Conservation (phyloP, 2,113 vertebrate species). For the Cavia aperea region DNA sequence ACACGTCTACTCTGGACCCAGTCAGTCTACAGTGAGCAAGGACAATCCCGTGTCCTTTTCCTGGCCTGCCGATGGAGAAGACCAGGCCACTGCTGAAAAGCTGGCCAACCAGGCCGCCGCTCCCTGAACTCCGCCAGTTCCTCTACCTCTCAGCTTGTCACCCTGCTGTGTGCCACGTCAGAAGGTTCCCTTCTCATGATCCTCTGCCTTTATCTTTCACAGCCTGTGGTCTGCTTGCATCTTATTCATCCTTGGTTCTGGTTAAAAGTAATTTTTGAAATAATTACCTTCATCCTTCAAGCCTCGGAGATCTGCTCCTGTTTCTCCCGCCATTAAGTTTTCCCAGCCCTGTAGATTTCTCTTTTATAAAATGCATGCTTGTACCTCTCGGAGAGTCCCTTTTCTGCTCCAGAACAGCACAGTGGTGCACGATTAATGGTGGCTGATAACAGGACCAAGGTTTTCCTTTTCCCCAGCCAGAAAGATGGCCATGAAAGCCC, state of each 20-base stretch:
- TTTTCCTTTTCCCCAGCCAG: background rate
- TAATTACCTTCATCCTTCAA: slow-evolving; percentile 19
- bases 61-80: background rate
- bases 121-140: background rate
- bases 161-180: slow-evolving; percentile 14
- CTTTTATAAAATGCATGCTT: background rate
- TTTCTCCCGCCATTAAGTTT: background rate
- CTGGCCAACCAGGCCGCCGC: background rate
- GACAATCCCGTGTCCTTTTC: background rate
- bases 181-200: slow-evolving; percentile 22
- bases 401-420: background rate
- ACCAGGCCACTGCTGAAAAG: background rate
- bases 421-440: background rate
- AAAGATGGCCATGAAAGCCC: background rate
- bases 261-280: slow-evolving; percentile 33
- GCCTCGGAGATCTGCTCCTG: background rate
- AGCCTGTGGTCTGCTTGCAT: background rate
- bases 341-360: background rate
- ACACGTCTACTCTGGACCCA: background rate
- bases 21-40: background rate
- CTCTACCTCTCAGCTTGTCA: background rate
- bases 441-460: background rate
- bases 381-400: background rate
- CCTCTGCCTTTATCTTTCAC: slow-evolving; percentile 19
- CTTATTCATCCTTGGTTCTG: slow-evolving; percentile 30